These are phyloP conservation scores for Cottoperca gobio DNA, from an alignment of 2,797 vertebrate genomes.

Conservation along the genomic window DNA sequence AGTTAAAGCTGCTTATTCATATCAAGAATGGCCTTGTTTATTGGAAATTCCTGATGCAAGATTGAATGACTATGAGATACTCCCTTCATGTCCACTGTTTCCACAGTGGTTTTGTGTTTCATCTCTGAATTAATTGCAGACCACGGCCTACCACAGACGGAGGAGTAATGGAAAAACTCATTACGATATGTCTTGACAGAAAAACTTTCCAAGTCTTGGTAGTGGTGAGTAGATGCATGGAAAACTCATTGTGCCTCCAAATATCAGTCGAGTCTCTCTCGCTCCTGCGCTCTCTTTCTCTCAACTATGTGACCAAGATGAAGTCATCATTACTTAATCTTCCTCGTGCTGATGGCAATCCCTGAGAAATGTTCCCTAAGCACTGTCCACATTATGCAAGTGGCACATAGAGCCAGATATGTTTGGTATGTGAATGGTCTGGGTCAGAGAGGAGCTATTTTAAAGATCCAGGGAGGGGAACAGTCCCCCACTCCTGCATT, in stretches of 20 bases:
- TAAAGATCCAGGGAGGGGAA: conserved; percentile 33
- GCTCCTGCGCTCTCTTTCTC: conserved; percentile 9
- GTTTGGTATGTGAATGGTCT: conserved; percentile 58
- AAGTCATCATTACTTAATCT: conserved; percentile 57
- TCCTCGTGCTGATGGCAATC: conserved; percentile 6
- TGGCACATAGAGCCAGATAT: conserved; percentile 47
- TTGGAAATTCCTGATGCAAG: conserved; percentile 28
- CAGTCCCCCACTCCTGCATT: conserved; percentile 50
- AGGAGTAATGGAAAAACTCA: conserved; percentile 75
- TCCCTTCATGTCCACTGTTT: conserved; percentile 39
- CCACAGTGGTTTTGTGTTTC: conserved; percentile 53
- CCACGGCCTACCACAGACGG: conserved; percentile 43
- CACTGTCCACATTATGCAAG: conserved; percentile 31
- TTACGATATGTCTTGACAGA: conserved; percentile 47
- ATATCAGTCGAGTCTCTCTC: conserved; percentile 2
- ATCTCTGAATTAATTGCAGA: conserved; percentile 63
- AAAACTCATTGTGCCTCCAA: conserved; percentile 68
- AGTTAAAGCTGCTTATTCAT: conserved; percentile 15
- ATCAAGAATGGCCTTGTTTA: background rate
- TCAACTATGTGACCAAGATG: conserved; percentile 42
- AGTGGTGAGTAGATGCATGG: conserved; percentile 54
- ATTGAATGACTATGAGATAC: conserved; percentile 13
- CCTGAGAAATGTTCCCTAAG: conserved; percentile 14
- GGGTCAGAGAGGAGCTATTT: conserved; percentile 40
- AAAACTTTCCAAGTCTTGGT: conserved; percentile 65